Evolutionary conservation across 2,888 invertebrate species (phyloP).

Genomic region (Leptinotarsa tumamoca): DNA sequence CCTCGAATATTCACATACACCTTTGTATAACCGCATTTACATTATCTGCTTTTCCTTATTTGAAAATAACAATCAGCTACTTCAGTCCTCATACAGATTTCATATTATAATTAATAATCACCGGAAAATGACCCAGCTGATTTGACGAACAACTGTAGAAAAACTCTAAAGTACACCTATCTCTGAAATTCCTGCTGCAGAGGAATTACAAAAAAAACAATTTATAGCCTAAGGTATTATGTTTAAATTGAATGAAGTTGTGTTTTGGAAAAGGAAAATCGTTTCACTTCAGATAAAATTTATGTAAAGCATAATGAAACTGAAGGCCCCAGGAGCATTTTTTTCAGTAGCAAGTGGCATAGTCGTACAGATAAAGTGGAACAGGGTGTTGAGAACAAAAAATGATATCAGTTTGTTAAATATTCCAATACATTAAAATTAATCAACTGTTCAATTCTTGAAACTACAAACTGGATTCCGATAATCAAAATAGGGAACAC

Average conservation of each 20-base stretch:
- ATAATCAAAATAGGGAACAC: too few species aligned
- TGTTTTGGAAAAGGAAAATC: slow-evolving; percentile 8
- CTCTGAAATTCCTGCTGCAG: slow-evolving; percentile 33
- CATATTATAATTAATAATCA: not conserved
- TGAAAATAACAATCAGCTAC: not conserved
- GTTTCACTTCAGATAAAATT: slow-evolving; percentile 6
- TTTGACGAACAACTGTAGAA: slow-evolving; percentile 5
- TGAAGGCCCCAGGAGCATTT: not conserved
- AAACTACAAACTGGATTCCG: too few species aligned
- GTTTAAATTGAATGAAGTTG: slow-evolving; percentile 48
- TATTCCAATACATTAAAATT: not conserved
- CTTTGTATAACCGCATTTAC: too few species aligned
- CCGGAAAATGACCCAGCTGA: not conserved
- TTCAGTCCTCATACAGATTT: not conserved
- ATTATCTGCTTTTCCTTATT: not conserved
- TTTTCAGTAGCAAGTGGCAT: not conserved
- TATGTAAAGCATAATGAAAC: slow-evolving; percentile 20
- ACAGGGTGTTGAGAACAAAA: not conserved
- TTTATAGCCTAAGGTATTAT: slow-evolving; percentile 46
- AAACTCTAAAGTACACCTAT: not conserved
- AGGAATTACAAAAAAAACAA: slow-evolving; percentile 43
- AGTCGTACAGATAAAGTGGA: not conserved
- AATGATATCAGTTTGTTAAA: not conserved
- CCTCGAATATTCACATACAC: too few species aligned
- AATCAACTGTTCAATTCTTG: too few species aligned